Percentiles rank a stretch among this genome's conserved stretches.
Evolutionary conservation across 2,797 vertebrate species (phyloP).

Genomic region (Orestias chungarensis): DNA sequence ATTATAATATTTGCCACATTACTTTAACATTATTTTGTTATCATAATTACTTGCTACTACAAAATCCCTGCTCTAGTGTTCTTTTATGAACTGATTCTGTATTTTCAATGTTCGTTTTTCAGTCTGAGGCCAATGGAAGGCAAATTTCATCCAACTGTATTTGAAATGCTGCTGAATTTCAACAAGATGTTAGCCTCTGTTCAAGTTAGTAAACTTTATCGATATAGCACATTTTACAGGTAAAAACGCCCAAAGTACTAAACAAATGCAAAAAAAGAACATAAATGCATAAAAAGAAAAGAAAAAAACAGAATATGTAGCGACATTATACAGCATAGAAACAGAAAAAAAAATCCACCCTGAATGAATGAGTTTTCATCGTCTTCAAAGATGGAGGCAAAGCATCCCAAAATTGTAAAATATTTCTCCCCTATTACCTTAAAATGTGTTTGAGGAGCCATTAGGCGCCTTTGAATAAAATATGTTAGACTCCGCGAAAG

Average conservation of each 20-base stretch:
- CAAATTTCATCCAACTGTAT: not conserved
- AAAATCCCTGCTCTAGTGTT: not conserved
- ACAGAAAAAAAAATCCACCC: not conserved
- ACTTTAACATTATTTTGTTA: not conserved
- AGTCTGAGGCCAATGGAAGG: not conserved
- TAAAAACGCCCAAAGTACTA: not conserved
- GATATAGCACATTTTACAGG: not conserved
- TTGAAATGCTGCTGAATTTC: not conserved
- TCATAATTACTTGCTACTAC: not conserved
- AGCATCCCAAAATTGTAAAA: not conserved
- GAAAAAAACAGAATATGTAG: not conserved
- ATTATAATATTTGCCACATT: no score
- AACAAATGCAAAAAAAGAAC: not conserved
- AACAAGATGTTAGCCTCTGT: not conserved
- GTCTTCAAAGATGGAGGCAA: not conserved
- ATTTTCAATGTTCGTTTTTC: not conserved
- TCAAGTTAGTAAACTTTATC: not conserved
- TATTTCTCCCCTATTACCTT: not conserved
- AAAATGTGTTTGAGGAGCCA: no score
- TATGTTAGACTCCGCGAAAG: no score
- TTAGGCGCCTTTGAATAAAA: no score
- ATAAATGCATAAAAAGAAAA: not conserved
- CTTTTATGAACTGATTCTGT: not conserved
- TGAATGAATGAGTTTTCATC: not conserved
- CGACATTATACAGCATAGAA: not conserved